A percentile compares a stretch with the other conserved stretches of the same genome.
phyloP scores from a whole-genome alignment of 2,888 invertebrate genomes.

The Patella caerulea region DNA sequence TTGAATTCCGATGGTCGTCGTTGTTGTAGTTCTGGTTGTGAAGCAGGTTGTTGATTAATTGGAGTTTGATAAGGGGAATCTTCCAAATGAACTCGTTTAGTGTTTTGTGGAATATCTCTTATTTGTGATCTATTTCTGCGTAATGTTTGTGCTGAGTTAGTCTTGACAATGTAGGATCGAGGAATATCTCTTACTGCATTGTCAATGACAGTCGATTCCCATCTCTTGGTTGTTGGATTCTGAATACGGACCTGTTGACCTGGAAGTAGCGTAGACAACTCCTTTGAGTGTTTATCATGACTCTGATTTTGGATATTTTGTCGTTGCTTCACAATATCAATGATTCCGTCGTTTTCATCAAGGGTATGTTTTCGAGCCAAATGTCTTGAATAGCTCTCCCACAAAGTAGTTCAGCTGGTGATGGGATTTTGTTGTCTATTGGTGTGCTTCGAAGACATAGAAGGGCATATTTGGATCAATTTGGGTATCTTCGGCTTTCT shows the following conservation, averaged over 20 bases:
- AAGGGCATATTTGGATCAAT: slow-evolving; percentile 13
- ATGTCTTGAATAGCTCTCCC: not conserved
- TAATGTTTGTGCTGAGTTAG: not conserved
- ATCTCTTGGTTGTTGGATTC: not conserved
- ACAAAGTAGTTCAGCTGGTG: slow-evolving; percentile 12
- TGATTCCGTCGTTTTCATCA: not conserved
- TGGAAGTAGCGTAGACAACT: not conserved
- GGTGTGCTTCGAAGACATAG: slow-evolving; percentile 13
- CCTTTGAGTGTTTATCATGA: not conserved
- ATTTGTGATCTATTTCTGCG: not conserved
- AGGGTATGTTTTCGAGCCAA: not conserved
- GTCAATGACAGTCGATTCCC: not conserved
- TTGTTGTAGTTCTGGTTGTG: too few species aligned
- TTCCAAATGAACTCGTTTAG: too few species aligned
- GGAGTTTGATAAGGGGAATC: too few species aligned
- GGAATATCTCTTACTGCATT: not conserved
- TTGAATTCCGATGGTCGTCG: too few species aligned
- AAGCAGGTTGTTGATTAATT: too few species aligned
- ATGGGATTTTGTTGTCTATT: slow-evolving; percentile 13
- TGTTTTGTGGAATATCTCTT: not conserved
- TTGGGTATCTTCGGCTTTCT: slow-evolving; percentile 3
- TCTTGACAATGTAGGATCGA: not conserved
- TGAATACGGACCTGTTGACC: not conserved
- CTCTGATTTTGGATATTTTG: not conserved
- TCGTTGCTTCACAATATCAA: not conserved